Base-by-base conservation (phyloP, 2,797 vertebrate genomes). In the Onychomys leucogaster region DNA sequence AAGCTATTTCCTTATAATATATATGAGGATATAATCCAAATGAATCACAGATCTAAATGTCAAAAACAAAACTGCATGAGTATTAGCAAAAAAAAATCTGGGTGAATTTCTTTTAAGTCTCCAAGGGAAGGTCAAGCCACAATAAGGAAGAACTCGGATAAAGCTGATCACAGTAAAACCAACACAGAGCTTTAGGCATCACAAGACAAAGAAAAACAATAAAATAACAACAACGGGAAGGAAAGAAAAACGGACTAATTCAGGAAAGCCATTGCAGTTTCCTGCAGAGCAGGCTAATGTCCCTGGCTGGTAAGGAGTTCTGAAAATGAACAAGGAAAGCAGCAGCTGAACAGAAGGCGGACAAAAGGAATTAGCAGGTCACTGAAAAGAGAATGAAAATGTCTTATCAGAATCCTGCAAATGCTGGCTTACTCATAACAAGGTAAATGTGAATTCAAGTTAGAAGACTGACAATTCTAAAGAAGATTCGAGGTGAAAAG, bases 341-440 rank as follows among this genome's bases (percentile, higher is more conserved):
- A 82, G 6, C 19, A 78, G 34, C 32, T 63, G 25, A 83, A 59
- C 10, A 82, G 41, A 88, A 89, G 89, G 86, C 37, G 73, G 14
- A 67, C 34, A 43, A 23, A 81, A 81, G 16, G 41, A 69, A 52
- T 59, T 57, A 49, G 71, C 10, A 78, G 7, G n/a, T 87, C n/a
- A 83, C 21, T 90, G 19, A 83, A 90, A 92, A 82, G n/a, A 3
- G 82, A 86, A 59, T 63, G 5, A 11, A 55, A 71, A n/a, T 57
- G 92, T 90, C n/a, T 83, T 34, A 95, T 71, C n/a, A 86, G 92
- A 95, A 76, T 86, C 41, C 34, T 63, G 67, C 76, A 63, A 59
- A 65, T 78, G 10, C 27, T 57, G 61, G 12, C 37, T 8, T 90
- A 34, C 37, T 86, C 13, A 41, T 41, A 67, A 81, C 14, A 82